Conservation (phyloP, 2,113 vertebrate genomes). For the Takifugu flavidus region DNA sequence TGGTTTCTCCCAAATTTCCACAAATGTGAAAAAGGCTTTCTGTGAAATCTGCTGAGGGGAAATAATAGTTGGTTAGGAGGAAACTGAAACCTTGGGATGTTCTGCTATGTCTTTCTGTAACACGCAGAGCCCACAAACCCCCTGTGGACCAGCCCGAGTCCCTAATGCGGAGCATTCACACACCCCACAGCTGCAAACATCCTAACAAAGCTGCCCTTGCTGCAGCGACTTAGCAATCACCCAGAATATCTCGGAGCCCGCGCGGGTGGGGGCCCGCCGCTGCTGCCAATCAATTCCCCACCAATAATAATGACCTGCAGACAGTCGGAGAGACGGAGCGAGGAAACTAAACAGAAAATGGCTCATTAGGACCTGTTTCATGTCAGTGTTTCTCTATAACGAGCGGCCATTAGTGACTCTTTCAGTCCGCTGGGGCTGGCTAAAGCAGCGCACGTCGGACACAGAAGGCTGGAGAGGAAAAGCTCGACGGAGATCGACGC, state of each 20-base stretch:
- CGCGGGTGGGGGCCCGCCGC: slow-evolving; percentile 41
- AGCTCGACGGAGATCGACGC: slow-evolving; percentile 52
- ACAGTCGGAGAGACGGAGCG: slow-evolving; percentile 7
- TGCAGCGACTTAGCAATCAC: slow-evolving; percentile 41
- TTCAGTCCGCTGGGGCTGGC: slow-evolving; percentile 31
- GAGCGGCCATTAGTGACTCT: slow-evolving; percentile 65
- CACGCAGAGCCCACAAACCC: neutral
- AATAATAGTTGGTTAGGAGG: too few species aligned
- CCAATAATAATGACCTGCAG: slow-evolving; percentile 56
- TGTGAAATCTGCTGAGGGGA: neutral
- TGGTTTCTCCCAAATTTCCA: too few species aligned
- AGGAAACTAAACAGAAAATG: slow-evolving; percentile 56
- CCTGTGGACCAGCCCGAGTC: neutral
- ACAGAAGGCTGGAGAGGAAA: slow-evolving; percentile 20
- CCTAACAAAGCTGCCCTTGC: slow-evolving; percentile 48
- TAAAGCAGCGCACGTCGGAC: slow-evolving; percentile 16
- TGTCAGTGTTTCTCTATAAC: slow-evolving; percentile 58
- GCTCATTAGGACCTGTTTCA: slow-evolving; percentile 69
- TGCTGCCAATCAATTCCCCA: slow-evolving; percentile 67
- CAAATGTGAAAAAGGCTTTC: neutral
- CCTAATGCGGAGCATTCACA: slow-evolving; percentile 13
- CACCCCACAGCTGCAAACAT: slow-evolving; percentile 30
- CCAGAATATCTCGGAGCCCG: slow-evolving; percentile 40
- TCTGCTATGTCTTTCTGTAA: neutral
- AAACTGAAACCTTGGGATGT: neutral